Conservation (phyloP, 2,797 vertebrate genomes). For the Furcifer pardalis region DNA sequence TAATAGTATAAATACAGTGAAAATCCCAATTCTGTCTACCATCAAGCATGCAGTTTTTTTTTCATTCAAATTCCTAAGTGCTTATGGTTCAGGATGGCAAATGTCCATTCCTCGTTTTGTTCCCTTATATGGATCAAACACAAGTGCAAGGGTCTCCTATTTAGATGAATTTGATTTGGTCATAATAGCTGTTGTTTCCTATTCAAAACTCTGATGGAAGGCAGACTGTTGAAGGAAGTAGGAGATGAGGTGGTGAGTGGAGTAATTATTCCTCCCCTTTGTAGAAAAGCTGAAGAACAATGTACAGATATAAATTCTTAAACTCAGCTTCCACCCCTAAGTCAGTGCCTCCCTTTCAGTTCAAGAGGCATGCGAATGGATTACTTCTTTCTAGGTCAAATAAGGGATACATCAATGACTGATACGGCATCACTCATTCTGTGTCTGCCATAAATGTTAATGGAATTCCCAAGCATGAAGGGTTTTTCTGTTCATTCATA, state of each 20-base stretch:
- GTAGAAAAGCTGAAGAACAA: not conserved
- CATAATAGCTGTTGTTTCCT: not conserved
- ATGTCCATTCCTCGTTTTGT: not conserved
- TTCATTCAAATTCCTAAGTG: not conserved
- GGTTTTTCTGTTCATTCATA: not conserved
- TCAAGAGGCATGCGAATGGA: not conserved
- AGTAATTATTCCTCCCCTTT: not conserved
- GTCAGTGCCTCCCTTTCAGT: not conserved
- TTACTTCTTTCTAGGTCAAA: conserved; percentile 40
- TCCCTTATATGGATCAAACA: not conserved
- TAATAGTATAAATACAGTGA: not conserved
- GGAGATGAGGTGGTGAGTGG: not conserved
- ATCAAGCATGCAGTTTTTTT: not conserved
- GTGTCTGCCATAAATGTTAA: not conserved
- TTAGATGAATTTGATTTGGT: not conserved
- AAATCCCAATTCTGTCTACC: not conserved
- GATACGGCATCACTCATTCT: conserved; percentile 28
- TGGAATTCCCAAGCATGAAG: conserved; percentile 19
- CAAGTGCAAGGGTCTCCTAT: not conserved
- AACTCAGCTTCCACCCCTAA: not conserved
- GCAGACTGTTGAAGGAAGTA: not conserved
- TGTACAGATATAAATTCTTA: not conserved
- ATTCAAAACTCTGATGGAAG: not conserved
- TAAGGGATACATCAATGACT: not conserved
- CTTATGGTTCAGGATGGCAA: not conserved